Percentiles rank a stretch among this genome's conserved stretches.
phyloP scores from a whole-genome alignment of 2,888 invertebrate genomes.

The Amphipoea oculea region DNA sequence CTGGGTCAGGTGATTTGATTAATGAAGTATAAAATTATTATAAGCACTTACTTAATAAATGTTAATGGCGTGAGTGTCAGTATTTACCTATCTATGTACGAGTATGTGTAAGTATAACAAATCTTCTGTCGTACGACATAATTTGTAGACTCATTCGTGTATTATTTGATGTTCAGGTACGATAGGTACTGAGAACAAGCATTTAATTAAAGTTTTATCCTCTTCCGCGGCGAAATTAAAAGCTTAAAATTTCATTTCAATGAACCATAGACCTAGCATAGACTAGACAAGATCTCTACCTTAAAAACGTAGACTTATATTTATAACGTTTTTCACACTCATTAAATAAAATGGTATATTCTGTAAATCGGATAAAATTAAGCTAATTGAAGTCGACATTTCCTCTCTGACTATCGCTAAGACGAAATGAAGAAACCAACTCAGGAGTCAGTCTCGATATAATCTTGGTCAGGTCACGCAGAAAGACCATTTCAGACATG shows the following conservation, averaged over 20 bases:
- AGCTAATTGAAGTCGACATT: neutral
- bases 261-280: neutral
- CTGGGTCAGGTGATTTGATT: neutral
- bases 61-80: neutral
- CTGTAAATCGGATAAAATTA: neutral
- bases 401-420: neutral
- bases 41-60: neutral
- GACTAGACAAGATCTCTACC: neutral
- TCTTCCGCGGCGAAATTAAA: neutral
- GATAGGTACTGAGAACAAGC: no score
- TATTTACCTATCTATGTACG: neutral
- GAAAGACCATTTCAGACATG: no score
- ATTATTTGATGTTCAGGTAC: neutral
- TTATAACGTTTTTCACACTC: neutral
- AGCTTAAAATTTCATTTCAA: neutral
- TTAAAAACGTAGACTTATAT: neutral
- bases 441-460: no score
- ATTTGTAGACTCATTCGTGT: neutral
- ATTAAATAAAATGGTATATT: neutral
- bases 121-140: neutral
- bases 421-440: no score
- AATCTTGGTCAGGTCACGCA: no score
- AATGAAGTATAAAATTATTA: neutral
- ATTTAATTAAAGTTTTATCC: neutral
- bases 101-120: neutral